Evolutionary conservation across 2,113 vertebrate species (phyloP).

Genomic region (Alectura lathami): DNA sequence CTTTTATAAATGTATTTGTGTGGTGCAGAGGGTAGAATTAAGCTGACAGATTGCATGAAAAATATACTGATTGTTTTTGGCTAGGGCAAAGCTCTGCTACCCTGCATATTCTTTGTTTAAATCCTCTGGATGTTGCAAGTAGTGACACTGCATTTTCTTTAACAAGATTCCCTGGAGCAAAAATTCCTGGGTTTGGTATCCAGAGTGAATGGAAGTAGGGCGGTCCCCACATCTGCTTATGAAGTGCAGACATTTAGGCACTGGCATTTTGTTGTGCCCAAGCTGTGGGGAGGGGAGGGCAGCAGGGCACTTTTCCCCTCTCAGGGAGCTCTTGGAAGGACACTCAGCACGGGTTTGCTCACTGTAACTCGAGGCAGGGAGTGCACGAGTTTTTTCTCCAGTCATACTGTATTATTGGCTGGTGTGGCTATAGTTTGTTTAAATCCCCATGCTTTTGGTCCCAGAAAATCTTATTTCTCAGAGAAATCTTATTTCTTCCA

Average conservation of each 20-base stretch:
- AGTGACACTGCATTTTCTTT: background rate
- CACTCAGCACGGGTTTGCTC: too few species aligned
- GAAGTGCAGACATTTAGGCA: accelerated
- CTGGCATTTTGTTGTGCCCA: background rate
- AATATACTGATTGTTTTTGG: background rate
- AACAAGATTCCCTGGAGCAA: background rate
- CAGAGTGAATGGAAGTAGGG: background rate
- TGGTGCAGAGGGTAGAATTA: background rate
- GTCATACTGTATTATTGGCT: background rate
- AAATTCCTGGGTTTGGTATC: background rate
- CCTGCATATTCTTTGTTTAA: background rate
- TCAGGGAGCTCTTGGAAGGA: background rate
- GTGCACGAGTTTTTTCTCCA: background rate
- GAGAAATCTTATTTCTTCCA: background rate
- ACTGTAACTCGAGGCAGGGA: background rate
- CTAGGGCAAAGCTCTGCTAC: background rate
- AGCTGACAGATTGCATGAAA: background rate
- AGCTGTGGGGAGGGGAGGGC: background rate
- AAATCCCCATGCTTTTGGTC: background rate
- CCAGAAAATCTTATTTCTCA: background rate
- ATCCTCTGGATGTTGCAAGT: background rate
- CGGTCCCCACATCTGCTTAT: background rate
- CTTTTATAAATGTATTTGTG: background rate
- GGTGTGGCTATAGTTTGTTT: background rate
- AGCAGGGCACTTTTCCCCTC: background rate